Conservation (phyloP, 2,113 vertebrate species). For the Pteronura brasiliensis region DNA sequence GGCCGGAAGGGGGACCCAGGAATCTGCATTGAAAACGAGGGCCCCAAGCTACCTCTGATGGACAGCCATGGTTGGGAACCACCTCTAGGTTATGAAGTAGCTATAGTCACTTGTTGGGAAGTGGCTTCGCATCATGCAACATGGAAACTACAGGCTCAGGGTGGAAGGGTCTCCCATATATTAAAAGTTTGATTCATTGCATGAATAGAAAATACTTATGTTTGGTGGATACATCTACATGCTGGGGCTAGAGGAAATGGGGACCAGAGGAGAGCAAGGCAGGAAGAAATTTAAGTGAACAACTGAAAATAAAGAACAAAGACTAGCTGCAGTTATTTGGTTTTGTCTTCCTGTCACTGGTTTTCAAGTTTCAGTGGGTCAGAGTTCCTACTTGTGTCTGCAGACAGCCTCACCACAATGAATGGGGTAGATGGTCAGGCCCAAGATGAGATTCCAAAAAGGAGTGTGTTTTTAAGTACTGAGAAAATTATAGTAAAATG, state of each 20-base stretch:
- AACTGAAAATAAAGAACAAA: neutral
- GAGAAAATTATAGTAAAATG: neutral
- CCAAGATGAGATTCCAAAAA: neutral
- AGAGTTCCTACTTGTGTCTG: neutral
- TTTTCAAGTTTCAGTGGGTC: slow-evolving; percentile 32
- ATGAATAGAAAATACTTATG: slow-evolving; percentile 13
- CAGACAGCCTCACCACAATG: neutral
- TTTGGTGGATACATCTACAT: neutral
- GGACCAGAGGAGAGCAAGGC: neutral
- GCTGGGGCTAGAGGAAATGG: neutral
- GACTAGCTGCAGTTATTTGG: neutral
- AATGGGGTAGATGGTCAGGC: neutral
- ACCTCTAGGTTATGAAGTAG: neutral
- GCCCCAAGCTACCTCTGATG: neutral
- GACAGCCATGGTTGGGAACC: neutral
- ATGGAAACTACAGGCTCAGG: neutral
- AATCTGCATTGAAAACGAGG: slow-evolving; percentile 22
- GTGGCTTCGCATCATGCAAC: neutral
- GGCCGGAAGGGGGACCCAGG: neutral
- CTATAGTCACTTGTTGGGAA: slow-evolving; percentile 3
- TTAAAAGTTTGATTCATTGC: neutral
- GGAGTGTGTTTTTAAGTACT: neutral
- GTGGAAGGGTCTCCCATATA: neutral
- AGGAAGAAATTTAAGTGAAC: neutral
- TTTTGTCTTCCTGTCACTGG: neutral